These are phyloP conservation scores for Columbina picui DNA, from an alignment of 2,113 vertebrate species.

Conservation along the genomic window DNA sequence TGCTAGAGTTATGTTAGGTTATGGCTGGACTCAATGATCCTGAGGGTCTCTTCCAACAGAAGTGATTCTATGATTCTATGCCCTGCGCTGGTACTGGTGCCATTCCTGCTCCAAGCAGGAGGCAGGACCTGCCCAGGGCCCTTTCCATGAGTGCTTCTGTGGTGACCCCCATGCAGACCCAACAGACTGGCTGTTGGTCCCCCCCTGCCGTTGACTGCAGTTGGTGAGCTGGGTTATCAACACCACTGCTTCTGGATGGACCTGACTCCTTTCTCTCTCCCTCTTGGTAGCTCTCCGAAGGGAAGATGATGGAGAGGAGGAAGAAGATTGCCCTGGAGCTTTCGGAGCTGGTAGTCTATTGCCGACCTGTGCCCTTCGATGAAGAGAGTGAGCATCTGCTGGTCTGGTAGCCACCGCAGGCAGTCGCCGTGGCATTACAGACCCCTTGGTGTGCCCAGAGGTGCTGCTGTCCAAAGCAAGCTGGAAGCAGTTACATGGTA, in stretches of 20 bases:
- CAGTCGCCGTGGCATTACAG: accelerated
- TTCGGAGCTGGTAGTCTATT: slow-evolving; percentile 96
- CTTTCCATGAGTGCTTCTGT: background rate
- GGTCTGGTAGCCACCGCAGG: background rate
- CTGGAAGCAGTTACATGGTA: background rate
- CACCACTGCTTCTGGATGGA: background rate
- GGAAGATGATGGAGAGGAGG: slow-evolving; percentile 98
- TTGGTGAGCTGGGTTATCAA: background rate
- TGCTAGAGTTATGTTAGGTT: too few relatives aligned
- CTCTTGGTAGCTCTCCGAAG: slow-evolving; percentile 88
- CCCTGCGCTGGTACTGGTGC: accelerated
- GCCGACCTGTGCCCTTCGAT: slow-evolving; percentile 95
- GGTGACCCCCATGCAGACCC: background rate
- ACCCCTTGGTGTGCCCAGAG: accelerated
- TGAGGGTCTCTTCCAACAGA: too few relatives aligned
- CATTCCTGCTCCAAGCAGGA: background rate
- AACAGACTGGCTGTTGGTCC: background rate
- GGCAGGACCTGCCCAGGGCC: background rate
- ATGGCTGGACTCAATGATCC: too few relatives aligned
- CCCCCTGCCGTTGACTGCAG: background rate
- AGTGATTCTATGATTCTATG: too few relatives aligned
- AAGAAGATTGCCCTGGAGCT: slow-evolving; percentile 98
- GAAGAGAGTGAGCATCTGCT: slow-evolving; percentile 91
- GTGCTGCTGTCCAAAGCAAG: background rate
- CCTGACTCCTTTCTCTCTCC: background rate